These are phyloP conservation scores for Caenorhabditis sp. DNA, from an alignment of 2,888 invertebrate species.

Conservation along the genomic window DNA sequence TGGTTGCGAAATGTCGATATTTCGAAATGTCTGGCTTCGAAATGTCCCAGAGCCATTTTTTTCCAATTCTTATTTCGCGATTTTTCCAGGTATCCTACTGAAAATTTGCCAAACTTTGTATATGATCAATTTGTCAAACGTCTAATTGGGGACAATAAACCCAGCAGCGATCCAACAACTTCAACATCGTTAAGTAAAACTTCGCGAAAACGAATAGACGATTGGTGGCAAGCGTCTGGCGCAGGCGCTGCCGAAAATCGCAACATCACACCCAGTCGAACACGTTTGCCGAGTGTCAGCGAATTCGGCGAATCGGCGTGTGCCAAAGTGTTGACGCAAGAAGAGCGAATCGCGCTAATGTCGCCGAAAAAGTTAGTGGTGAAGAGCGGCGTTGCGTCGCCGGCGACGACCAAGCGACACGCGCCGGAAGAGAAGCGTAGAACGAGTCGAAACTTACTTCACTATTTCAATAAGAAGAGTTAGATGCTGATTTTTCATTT, in stretches of 20 bases:
- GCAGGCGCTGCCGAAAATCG: too few species aligned
- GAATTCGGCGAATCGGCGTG: slow-evolving; percentile 43
- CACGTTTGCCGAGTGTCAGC: slow-evolving; percentile 28
- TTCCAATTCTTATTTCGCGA: too few species aligned
- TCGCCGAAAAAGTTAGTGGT: slow-evolving; percentile 35
- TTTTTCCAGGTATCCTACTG: slow-evolving; percentile 29
- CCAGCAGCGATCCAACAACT: not conserved
- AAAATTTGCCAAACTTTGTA: slow-evolving; percentile 29
- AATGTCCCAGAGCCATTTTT: too few species aligned
- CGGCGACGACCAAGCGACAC: not conserved
- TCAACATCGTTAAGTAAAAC: slow-evolving; percentile 24
- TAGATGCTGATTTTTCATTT: not conserved
- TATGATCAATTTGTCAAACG: slow-evolving; percentile 25
- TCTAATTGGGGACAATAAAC: slow-evolving; percentile 13
- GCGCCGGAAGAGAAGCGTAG: slow-evolving; percentile 17
- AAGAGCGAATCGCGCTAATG: slow-evolving; percentile 15
- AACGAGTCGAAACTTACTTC: slow-evolving; percentile 31
- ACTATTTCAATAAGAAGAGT: slow-evolving; percentile 20
- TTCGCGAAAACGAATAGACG: slow-evolving; percentile 20
- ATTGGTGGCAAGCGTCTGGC: slow-evolving; percentile 36
- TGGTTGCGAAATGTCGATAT: too few species aligned
- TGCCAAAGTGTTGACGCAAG: slow-evolving; percentile 31
- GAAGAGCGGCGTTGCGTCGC: not conserved
- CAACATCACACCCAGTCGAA: not conserved
- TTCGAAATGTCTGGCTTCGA: too few species aligned